phyloP scores from a whole-genome alignment of 2,113 vertebrate genomes.

The Melospiza georgiana region DNA sequence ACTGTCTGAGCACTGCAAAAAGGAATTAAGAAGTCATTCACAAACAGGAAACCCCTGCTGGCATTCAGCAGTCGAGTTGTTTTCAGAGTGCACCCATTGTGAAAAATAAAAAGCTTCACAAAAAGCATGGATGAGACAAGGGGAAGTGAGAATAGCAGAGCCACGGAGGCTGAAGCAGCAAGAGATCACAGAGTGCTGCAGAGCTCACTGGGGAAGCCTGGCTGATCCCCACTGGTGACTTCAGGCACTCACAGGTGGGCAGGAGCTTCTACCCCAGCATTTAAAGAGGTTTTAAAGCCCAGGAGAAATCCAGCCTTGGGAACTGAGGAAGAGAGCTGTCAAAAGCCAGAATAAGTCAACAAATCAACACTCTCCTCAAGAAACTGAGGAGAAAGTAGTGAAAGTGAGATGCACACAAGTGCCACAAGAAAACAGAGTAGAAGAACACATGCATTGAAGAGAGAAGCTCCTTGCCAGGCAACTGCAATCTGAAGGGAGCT shows the following conservation, averaged over 20 bases:
- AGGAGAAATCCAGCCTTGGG: not conserved
- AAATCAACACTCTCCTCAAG: not conserved
- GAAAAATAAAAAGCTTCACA: slow-evolving; percentile 1
- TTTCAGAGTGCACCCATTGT: slow-evolving; percentile 14
- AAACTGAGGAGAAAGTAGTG: not conserved
- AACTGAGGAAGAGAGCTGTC: not conserved
- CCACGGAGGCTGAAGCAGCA: not conserved
- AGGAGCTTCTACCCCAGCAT: not conserved
- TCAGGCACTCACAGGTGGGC: not conserved
- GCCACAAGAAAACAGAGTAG: not conserved
- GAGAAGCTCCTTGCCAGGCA: not conserved
- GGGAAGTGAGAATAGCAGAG: not conserved
- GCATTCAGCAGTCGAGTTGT: not conserved
- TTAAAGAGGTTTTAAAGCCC: not conserved
- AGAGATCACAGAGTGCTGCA: not conserved
- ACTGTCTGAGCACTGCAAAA: not conserved
- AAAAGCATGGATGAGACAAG: not conserved
- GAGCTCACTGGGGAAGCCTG: not conserved
- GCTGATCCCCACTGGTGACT: not conserved
- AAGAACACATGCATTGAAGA: not conserved
- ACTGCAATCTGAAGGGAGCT: not conserved
- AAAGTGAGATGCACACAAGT: not conserved
- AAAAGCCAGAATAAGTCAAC: not conserved
- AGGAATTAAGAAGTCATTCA: slow-evolving; percentile 22
- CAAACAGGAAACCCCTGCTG: slow-evolving; percentile 24